Percentiles rank a stretch among this genome's conserved stretches.
Evolutionary conservation across 2,797 vertebrate genomes (phyloP).

Genomic region (Phyllotis vaccarum): DNA sequence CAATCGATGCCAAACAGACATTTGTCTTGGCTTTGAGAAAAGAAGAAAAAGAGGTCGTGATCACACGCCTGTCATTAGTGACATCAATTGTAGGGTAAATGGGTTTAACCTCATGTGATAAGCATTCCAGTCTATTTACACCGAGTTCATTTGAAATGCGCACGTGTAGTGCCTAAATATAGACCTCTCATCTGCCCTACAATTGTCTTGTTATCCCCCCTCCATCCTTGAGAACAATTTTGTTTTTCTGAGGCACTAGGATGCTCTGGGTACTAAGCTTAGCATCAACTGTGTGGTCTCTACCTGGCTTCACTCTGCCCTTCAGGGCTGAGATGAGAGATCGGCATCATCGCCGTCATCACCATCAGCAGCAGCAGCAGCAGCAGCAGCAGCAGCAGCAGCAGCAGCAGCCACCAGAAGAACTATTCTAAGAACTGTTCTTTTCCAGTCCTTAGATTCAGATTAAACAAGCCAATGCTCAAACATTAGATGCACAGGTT

Average conservation of each 20-base stretch:
- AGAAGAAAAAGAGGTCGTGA: conserved; percentile 20
- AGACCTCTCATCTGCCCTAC: neutral
- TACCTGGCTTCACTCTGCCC: neutral
- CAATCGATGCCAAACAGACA: neutral
- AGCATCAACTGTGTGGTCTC: neutral
- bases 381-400: neutral
- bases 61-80: conserved; percentile 11
- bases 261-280: neutral
- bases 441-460: conserved; percentile 44
- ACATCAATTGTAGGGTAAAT: conserved; percentile 59
- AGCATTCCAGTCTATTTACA: conserved; percentile 54
- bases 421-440: conserved; percentile 13
- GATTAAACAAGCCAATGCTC: conserved; percentile 40
- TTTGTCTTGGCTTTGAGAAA: conserved; percentile 51
- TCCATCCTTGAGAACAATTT: neutral
- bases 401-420: conserved; percentile 12
- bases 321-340: neutral
- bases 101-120: neutral
- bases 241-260: neutral
- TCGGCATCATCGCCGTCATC: neutral
- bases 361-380: neutral
- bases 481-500: conserved; percentile 36
- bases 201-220: conserved; percentile 36
- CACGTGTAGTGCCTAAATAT: neutral
- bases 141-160: conserved; percentile 41